Percentiles rank a stretch among this genome's conserved stretches.
These are phyloP conservation scores for Tiphia femorata DNA, from an alignment of 2,888 invertebrate genomes.

Conservation along the genomic window DNA sequence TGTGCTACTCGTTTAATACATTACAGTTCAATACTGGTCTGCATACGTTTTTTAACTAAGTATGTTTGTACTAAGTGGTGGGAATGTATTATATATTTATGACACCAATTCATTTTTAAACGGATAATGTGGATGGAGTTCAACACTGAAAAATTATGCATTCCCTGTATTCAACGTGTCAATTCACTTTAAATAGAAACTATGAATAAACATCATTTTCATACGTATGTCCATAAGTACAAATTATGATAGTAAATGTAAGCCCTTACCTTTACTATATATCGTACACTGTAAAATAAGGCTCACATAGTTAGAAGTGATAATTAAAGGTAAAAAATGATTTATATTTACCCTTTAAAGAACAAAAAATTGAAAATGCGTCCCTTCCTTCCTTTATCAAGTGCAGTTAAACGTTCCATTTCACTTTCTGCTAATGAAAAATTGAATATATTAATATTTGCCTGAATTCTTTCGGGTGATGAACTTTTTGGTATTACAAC, in stretches of 20 bases:
- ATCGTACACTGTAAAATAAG: not conserved
- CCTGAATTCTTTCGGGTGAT: constrained; percentile 76
- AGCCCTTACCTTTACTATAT: too few species aligned
- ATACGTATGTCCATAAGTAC: constrained; percentile 7
- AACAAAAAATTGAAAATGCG: constrained; percentile 78
- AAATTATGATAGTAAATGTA: too few species aligned
- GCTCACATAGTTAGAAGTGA: not conserved
- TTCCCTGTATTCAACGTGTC: too few species aligned
- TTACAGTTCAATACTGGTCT: too few species aligned
- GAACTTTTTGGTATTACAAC: constrained; percentile 85
- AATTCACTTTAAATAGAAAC: too few species aligned
- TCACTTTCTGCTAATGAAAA: constrained; percentile 74
- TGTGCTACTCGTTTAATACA: constrained; percentile 21
- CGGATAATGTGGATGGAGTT: constrained; percentile 80
- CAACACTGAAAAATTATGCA: constrained; percentile 73
- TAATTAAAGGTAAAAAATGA: not conserved
- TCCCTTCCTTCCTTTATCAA: constrained; percentile 76
- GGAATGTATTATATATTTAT: constrained; percentile 8
- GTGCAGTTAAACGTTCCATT: constrained; percentile 70
- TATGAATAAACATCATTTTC: too few species aligned
- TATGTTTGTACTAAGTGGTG: constrained; percentile 14
- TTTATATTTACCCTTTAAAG: too few species aligned
- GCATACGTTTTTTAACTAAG: constrained; percentile 16
- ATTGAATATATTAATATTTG: constrained; percentile 79
- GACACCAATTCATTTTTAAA: constrained; percentile 65